These are phyloP conservation scores for Microcebus murinus DNA, from an alignment of 2,113 vertebrate species.

Conservation along the genomic window DNA sequence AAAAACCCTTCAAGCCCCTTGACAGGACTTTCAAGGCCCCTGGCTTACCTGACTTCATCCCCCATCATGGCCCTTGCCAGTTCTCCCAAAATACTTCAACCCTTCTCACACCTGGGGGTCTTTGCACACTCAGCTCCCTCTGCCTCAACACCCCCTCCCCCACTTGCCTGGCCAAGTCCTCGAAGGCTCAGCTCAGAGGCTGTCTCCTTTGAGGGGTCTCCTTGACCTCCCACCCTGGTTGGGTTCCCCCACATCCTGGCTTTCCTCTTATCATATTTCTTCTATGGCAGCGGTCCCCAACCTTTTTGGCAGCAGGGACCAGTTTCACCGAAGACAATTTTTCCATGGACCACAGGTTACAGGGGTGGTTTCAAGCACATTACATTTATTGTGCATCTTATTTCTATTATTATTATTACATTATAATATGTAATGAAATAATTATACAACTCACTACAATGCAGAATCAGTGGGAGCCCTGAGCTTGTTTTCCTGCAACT, in stretches of 20 bases:
- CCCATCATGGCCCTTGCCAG: background rate
- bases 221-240: background rate
- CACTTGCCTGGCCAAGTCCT: background rate
- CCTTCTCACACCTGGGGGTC: background rate
- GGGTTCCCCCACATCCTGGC: background rate
- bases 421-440: no score
- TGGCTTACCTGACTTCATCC: background rate
- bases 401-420: no score
- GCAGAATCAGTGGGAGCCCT: no score
- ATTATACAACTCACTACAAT: no score
- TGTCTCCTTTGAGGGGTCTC: background rate
- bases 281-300: background rate
- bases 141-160: background rate
- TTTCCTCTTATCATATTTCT: background rate
- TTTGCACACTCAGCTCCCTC: background rate
- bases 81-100: background rate
- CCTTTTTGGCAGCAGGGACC: no score
- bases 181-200: background rate
- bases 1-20: background rate
- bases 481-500: no score
- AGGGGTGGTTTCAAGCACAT: no score
- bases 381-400: no score
- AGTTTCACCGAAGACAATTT: no score
- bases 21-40: background rate
- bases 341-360: no score